Conservation (phyloP, 2,797 vertebrate genomes). For the Myotis planiceps region DNA sequence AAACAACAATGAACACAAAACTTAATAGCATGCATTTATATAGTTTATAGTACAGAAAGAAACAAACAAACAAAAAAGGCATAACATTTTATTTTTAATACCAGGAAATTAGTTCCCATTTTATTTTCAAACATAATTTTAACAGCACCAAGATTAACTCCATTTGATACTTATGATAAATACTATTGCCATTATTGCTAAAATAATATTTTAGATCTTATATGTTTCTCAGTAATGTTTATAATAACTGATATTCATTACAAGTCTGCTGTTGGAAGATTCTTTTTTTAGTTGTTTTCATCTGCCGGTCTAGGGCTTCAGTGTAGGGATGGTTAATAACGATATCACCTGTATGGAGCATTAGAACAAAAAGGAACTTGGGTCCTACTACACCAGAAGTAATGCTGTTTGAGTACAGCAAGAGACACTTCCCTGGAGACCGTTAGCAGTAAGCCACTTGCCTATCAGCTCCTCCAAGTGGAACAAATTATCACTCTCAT, state of each 20-base stretch:
- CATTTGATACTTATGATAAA: background rate
- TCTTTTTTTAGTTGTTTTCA: background rate
- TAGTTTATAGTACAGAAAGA: background rate
- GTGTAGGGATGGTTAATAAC: background rate
- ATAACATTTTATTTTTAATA: background rate
- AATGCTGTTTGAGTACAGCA: background rate
- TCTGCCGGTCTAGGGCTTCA: background rate
- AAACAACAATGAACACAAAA: background rate
- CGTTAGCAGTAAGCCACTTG: background rate
- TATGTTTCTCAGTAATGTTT: background rate
- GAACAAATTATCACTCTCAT: background rate
- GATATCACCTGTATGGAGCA: background rate
- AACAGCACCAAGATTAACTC: background rate
- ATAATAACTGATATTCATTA: background rate
- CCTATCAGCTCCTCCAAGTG: background rate
- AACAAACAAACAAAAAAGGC: background rate
- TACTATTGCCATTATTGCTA: background rate
- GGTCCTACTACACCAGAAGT: background rate
- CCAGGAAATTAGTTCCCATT: background rate
- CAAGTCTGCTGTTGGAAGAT: background rate
- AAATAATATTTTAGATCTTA: background rate
- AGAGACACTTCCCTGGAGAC: background rate
- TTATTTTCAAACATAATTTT: conserved; percentile 29
- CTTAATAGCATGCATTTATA: background rate
- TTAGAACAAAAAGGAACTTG: background rate